phyloP scores from a whole-genome alignment of 2,797 vertebrate genomes.

The Coccyzus lansbergi region DNA sequence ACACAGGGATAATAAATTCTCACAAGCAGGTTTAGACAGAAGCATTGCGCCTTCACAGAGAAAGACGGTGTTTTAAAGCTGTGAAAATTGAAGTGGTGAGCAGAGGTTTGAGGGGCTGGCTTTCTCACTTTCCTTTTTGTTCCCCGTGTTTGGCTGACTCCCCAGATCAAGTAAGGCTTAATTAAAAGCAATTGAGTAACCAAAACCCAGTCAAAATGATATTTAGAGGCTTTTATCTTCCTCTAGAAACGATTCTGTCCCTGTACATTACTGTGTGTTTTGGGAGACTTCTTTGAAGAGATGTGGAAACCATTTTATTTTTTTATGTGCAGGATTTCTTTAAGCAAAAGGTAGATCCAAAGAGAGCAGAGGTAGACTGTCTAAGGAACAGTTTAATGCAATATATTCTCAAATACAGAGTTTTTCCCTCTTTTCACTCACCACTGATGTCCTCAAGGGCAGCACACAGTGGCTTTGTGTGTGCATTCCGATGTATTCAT shows the following conservation, averaged over 20 bases:
- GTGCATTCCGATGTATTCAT: background rate
- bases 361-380: background rate
- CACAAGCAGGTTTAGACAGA: slow-evolving; percentile 39
- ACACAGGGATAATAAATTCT: slow-evolving; percentile 64
- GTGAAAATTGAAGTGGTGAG: background rate
- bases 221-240: background rate
- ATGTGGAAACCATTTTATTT: background rate
- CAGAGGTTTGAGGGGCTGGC: background rate
- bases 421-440: background rate
- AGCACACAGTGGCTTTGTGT: background rate
- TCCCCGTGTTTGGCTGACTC: background rate
- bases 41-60: background rate
- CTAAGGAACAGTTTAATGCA: background rate
- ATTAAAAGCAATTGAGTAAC: slow-evolving; percentile 52
- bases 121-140: slow-evolving; percentile 15
- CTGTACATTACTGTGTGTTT: background rate
- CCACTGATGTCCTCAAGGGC: background rate
- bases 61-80: background rate
- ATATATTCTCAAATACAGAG: background rate
- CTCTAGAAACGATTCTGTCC: background rate
- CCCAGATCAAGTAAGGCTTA: background rate
- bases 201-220: background rate
- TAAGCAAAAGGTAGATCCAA: background rate
- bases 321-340: background rate
- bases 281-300: background rate